Base-by-base conservation (phyloP, 2,113 vertebrate species). In the Marmota monax region DNA sequence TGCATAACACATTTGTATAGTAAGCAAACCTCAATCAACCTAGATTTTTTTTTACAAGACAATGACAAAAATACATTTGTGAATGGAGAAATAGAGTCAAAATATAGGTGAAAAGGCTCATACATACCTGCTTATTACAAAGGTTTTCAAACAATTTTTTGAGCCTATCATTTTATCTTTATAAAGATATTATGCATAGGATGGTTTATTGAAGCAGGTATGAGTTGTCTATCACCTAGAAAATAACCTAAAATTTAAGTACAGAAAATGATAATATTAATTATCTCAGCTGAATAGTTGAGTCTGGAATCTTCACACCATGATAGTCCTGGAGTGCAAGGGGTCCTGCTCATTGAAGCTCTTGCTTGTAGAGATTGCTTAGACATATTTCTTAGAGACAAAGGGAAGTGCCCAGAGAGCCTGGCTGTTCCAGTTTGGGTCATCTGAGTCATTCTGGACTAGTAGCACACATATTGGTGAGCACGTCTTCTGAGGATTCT, bases 281-380 rank as follows among this genome's bases (percentile, higher is more conserved):
- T 29, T 17, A 29, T 58, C 42, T 73, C 77, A 13, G 2, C 11
- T 65, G 42, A 20, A 51, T 80, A 18, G 8, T 23, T 84, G 12
- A 61, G 32, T 45, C 32, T 92, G n/a, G 6, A 23, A 72, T 48
- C 11, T 2, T 45, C 39, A 12, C 1, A n/a, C 4, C 32, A 18
- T 23, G 4, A 42, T 3, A 56, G 8, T 34, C 22, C 2, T 45
- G 34, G 77, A 73, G 17, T 5, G 22, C 1, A 56, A 39, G 37
- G 77, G 61, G 2, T 27, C 5, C 2, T 22, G 34, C 4, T 73
- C 1, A 4, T 0, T 13, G 7, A 37, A 34, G 16, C 20, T 45
- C 29, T 37, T 1, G 42, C 25, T 8, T 51, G 37, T 4, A 69
- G 42, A 73, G 25, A 45, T 53, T 18, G 45, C 4, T 9, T 12